These are phyloP conservation scores for Spinus pinus DNA, from an alignment of 2,797 vertebrate species.

Conservation along the genomic window DNA sequence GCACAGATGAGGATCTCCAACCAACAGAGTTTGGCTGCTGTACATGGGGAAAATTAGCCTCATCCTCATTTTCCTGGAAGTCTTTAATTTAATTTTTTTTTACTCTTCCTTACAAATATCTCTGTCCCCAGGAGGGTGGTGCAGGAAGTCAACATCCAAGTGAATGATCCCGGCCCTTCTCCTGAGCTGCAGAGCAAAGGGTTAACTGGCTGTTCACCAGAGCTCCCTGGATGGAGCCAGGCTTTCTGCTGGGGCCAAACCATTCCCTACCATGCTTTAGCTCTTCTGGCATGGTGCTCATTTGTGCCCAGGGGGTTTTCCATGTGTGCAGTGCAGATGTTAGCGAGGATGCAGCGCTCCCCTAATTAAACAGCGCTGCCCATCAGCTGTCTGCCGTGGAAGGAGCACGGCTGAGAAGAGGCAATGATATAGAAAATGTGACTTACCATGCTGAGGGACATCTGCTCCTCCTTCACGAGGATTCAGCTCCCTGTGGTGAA, in stretches of 20 bases:
- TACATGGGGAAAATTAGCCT: neutral
- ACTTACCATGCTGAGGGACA: slow-evolving; percentile 53
- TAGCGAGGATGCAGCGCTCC: neutral
- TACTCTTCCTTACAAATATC: neutral
- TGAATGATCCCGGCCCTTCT: neutral
- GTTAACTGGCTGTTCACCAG: neutral
- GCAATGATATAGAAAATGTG: slow-evolving; percentile 12
- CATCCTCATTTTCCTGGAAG: neutral
- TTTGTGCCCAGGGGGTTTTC: neutral
- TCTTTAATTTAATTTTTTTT: neutral
- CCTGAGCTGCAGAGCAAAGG: rapidly evolving
- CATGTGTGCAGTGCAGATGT: slow-evolving; percentile 55
- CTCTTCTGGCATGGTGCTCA: neutral
- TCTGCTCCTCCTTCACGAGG: slow-evolving; percentile 18
- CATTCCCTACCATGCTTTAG: neutral
- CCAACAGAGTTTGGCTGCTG: neutral
- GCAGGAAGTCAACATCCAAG: neutral
- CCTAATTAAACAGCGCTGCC: neutral
- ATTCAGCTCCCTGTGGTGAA: slow-evolving; percentile 29
- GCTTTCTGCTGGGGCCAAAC: slow-evolving; percentile 20
- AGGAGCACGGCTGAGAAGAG: neutral
- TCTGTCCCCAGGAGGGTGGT: neutral
- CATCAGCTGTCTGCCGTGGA: neutral
- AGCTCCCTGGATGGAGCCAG: neutral
- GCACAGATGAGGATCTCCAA: neutral